These are phyloP conservation scores for Cosmorhoe ocellata DNA, from an alignment of 2,888 invertebrate species.

Conservation along the genomic window DNA sequence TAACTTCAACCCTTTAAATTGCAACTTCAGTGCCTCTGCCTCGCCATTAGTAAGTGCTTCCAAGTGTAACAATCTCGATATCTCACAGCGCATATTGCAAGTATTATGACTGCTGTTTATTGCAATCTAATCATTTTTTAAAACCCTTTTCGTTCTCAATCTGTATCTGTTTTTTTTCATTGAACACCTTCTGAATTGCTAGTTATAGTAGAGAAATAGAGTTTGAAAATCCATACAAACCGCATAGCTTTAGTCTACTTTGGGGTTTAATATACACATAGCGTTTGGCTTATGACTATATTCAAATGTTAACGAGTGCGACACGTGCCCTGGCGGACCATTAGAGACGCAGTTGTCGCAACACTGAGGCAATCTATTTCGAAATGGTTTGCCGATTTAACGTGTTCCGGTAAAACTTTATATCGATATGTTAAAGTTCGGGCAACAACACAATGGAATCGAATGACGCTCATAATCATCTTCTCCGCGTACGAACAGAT, in stretches of 20 bases:
- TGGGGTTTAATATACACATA: background rate
- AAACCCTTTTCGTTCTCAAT: no score
- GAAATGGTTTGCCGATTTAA: conserved; percentile 34
- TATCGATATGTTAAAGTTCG: conserved; percentile 3
- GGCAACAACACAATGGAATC: background rate
- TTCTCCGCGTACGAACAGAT: background rate
- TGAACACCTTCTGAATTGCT: no score
- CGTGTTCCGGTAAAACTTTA: conserved; percentile 1
- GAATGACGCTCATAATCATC: conserved; percentile 1
- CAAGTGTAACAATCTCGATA: no score
- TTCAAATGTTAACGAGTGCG: conserved; percentile 29
- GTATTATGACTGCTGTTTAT: no score
- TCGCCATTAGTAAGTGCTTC: no score
- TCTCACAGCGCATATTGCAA: no score
- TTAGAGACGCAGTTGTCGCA: conserved; percentile 27
- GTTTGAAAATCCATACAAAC: background rate
- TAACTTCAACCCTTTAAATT: no score
- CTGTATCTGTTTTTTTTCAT: no score
- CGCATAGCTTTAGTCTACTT: background rate
- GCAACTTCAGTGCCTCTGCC: no score
- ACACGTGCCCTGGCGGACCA: conserved; percentile 32
- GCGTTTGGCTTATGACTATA: background rate
- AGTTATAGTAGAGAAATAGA: no score
- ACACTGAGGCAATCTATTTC: conserved; percentile 35
- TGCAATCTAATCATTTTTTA: no score